Conservation (phyloP, 2,113 vertebrate genomes). For the Hippocampus mohnikei region DNA sequence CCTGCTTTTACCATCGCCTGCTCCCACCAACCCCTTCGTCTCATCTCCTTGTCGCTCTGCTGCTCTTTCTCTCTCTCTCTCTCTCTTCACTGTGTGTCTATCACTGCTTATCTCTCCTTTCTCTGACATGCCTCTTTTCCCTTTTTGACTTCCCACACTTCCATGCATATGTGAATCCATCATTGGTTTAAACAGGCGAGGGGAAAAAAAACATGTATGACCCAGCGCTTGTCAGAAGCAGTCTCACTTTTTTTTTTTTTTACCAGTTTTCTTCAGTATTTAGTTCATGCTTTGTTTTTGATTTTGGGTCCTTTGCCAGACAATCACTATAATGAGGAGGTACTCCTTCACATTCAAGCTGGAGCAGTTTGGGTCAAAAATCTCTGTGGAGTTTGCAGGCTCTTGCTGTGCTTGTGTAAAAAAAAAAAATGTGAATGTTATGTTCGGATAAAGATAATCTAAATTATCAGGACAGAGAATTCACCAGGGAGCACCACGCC, state of each 20-base stretch:
- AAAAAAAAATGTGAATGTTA: no score
- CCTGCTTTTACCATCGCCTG: background rate
- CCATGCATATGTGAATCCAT: background rate
- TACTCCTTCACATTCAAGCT: no score
- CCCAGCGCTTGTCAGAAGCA: conserved; percentile 46
- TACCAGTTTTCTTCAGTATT: conserved; percentile 18
- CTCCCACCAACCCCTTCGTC: background rate
- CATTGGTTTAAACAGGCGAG: conserved; percentile 9
- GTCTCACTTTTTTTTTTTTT: conserved; percentile 40
- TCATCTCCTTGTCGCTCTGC: conserved; percentile 4
- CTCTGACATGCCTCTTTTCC: background rate
- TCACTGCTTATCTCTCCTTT: background rate
- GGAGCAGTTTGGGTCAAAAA: no score
- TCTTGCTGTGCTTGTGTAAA: no score
- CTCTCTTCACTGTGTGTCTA: conserved; percentile 12
- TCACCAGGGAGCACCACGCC: conserved; percentile 40
- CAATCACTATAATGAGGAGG: no score
- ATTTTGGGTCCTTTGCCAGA: conserved; percentile 12
- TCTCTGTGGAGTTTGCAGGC: background rate
- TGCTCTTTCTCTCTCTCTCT: conserved; percentile 23
- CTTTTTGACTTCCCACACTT: background rate
- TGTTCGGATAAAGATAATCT: no score
- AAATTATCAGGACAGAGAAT: conserved; percentile 10
- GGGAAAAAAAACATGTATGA: conserved; percentile 53
- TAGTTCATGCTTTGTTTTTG: conserved; percentile 23